Base-by-base conservation (phyloP, 1,140 invertebrate species). In the Capitella teleta region DNA sequence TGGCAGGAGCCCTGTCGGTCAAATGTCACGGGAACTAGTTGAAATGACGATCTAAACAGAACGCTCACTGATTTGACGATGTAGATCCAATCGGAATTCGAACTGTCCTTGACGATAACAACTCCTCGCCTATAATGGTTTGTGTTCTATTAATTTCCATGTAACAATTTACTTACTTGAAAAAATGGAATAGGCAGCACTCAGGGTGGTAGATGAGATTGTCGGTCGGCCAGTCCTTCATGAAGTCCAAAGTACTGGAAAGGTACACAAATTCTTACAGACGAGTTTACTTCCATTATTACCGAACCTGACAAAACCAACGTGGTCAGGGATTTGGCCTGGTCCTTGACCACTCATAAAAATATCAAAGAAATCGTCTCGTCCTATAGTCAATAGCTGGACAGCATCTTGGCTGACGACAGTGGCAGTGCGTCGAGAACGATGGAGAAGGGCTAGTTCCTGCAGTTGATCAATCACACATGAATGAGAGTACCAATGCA, bases 311-410 rank as follows among this genome's bases (percentile, higher is more conserved):
- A 68, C 43, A 49, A 67, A 70, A 30, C 52, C 52, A 23, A 70
- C 62, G 53, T 70, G 67, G 26, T 68, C 65, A 0, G 68, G 68
- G 8, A 65, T 57, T 32, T 63, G 50, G 23, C 57, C 61, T 0
- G 55, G 49, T 0, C 54, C 57, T 1, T 56, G 45, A 0, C 57
- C 46, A 37, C 57, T 49, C 50, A 73, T 68, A 43, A 71, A 71
- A 28, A 73, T 73, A 45, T 68, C 63, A 47, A 66, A 67, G 62
- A 72, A 73, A 50, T 69, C 67, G 5, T 61, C 58, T 30, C 68
- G 47, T n/a, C 67, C 67, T 21, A 73, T 64, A 41, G 64, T 60
- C 45, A 73, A 56, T 16, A 73, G 51, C 55, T 70, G 61, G 19
- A 70, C 62, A 5, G 56, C 60, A 43, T 61, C 62, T 24, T 68